Evolutionary conservation across 2,797 vertebrate genomes (phyloP).

Genomic region (Thalassophryne amazonica): DNA sequence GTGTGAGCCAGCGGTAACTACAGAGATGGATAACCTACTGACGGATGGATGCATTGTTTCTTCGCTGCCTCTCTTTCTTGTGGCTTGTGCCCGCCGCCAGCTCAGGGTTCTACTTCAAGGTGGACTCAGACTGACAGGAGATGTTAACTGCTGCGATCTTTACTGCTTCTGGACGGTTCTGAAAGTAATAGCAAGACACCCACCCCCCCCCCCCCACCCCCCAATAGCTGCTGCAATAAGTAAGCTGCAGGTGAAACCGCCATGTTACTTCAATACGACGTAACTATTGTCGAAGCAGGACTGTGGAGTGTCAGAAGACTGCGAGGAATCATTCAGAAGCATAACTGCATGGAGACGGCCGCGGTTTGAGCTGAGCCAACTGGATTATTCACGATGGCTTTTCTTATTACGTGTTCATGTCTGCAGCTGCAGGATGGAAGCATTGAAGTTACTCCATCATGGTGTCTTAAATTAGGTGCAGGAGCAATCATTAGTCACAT

Average conservation of each 20-base stretch:
- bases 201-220: too few relatives aligned
- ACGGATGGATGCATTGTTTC: constrained; percentile 19
- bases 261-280: too few relatives aligned
- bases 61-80: constrained; percentile 22
- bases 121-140: constrained; percentile 29
- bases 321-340: too few relatives aligned
- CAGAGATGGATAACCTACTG: constrained; percentile 7
- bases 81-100: constrained; percentile 39
- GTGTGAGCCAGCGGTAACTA: constrained; percentile 44
- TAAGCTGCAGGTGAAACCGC: constrained; percentile 13
- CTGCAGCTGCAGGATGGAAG: too few relatives aligned
- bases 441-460: too few relatives aligned
- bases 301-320: too few relatives aligned
- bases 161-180: constrained; percentile 20
- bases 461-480: background rate
- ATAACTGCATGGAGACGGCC: too few relatives aligned
- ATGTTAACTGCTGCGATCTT: constrained; percentile 3
- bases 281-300: too few relatives aligned
- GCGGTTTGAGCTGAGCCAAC: too few relatives aligned
- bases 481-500: background rate
- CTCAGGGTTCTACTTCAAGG: constrained; percentile 31
- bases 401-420: too few relatives aligned
- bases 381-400: too few relatives aligned
- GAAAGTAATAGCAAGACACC: constrained; percentile 37
- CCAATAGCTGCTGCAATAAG: constrained; percentile 26